Base-by-base conservation (phyloP, 2,797 vertebrate genomes). In the Eulemur rubriventer region DNA sequence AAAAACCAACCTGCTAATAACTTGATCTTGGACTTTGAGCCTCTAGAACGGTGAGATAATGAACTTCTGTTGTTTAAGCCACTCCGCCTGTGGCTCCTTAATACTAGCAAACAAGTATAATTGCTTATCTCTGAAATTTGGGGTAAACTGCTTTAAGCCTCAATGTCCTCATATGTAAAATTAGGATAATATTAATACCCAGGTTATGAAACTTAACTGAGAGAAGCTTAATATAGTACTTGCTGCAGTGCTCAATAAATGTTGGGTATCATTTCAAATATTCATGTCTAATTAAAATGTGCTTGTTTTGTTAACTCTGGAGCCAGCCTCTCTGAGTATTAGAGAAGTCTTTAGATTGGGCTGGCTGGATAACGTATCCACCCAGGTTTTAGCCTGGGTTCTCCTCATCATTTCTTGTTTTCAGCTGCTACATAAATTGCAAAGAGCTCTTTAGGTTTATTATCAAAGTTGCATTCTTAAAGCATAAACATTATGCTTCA, bases 171-270 rank as follows among this genome's bases (percentile, higher is more conserved):
- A 50, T 79, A 20, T 26, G 12, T 82, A 94, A 93, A 85, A 93
- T 48, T n/a, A 95, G 28, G 22, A 38, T 73, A 69, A 91, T 91
- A 82, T 81, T 82, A 88, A 86, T 59, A 46, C 22, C 22, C 48
- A 72, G 26, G 33, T 80, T 91, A 59, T 72, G 65, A 87, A 93
- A 90, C 78, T 90, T 89, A 83, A 84, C 76, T 43, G 17, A 93
- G 48, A 67, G 20, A 88, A 52, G 26, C 52, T 89, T 55, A 81
- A 43, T 85, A 50, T 28, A 78, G 14, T 28, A 52, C 14, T 30
- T 38, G 14, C 26, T 86, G 35, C 28, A 55, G 65, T 55, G 33
- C 46, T 86, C 17, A 20, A 16, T 52, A 79, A 95, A 75, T 57
- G 2, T 41, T 78, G 11, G 38, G 3, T 79, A 82, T 82, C 69